Conservation (phyloP, 2,113 vertebrate genomes). For the Noctilio leporinus region DNA sequence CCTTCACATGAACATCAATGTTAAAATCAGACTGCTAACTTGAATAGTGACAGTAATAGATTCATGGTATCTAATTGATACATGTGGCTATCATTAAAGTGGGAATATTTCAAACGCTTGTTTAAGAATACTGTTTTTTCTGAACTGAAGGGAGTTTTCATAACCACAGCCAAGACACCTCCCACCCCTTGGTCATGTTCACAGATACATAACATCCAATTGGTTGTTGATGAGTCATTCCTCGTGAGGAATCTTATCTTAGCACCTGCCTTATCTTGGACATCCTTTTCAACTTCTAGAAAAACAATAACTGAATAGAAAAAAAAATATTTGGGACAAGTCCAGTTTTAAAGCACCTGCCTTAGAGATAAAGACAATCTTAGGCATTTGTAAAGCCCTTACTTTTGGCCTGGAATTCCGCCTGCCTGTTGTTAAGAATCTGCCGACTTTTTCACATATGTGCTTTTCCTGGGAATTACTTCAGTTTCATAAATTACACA, state of each 20-base stretch:
- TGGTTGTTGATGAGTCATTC: conserved; percentile 62
- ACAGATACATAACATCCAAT: conserved; percentile 16
- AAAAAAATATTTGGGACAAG: conserved; percentile 41
- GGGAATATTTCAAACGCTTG: conserved; percentile 6
- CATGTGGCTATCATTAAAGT: neutral
- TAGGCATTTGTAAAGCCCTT: conserved; percentile 40
- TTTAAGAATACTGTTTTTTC: conserved; percentile 19
- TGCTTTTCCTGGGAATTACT: conserved; percentile 7
- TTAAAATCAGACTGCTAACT: neutral
- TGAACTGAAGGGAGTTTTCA: conserved; percentile 26
- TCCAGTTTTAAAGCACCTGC: conserved; percentile 72
- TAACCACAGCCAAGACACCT: neutral
- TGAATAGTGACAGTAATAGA: neutral
- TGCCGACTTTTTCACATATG: conserved; percentile 7
- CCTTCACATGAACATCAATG: neutral
- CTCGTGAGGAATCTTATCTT: conserved; percentile 68
- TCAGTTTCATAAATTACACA: conserved; percentile 55
- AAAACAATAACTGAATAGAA: conserved; percentile 64
- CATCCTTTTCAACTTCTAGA: conserved; percentile 68
- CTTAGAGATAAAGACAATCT: conserved; percentile 70
- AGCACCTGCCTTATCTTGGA: conserved; percentile 71
- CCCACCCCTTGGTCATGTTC: neutral
- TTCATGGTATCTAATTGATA: neutral
- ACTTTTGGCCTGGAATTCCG: conserved; percentile 32
- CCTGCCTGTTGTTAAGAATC: conserved; percentile 21